Evolutionary conservation across 2,888 invertebrate genomes (phyloP), one percentile per base, ranked within the genome.

Genomic region (Apeira syringaria): DNA sequence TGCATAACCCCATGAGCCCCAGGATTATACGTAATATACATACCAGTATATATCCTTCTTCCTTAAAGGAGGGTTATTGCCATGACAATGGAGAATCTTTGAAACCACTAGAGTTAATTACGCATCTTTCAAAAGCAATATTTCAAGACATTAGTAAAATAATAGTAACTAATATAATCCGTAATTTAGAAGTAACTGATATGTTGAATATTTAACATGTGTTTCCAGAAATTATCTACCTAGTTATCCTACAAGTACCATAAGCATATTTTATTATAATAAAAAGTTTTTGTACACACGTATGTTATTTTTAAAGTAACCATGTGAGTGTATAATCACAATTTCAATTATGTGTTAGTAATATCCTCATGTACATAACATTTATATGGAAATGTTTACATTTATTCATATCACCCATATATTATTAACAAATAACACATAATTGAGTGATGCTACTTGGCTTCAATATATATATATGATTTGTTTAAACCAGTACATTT

Each of bases 391-490:
- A 29, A 18, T 34, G 7, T 25, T 42, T 13, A 36, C 18, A 37
- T 31, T 43, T 36, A 43, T 24, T 38, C 38, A 41, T 44, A 39
- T 41, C 44, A 47, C 36, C 41, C 35, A 27, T 25, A 27, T 43
- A 43, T 9, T 34, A 34, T 10, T 37, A 31, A 34, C 12, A 31
- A n/a, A 33, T 15, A 24, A 22, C 12, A 22, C 7, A 7, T 6
- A n/a, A 38, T 47, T 34, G 27, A 33, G 41, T 53, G 49, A n/a
- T 33, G 20, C 50, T 50, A 53, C 34, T 40, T 36, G 53, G 58
- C 59, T 63, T 61, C 59, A 63, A 56, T 53, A 50, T n/a, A n/a
- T n/a, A n/a, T n/a, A n/a, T n/a, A n/a, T n/a, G n/a, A n/a, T n/a
- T n/a, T n/a, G n/a, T n/a, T n/a, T n/a, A n/a, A n/a, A n/a, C n/a